Base-by-base conservation (phyloP, 2,888 invertebrate species). In the Drosophila colorata region DNA sequence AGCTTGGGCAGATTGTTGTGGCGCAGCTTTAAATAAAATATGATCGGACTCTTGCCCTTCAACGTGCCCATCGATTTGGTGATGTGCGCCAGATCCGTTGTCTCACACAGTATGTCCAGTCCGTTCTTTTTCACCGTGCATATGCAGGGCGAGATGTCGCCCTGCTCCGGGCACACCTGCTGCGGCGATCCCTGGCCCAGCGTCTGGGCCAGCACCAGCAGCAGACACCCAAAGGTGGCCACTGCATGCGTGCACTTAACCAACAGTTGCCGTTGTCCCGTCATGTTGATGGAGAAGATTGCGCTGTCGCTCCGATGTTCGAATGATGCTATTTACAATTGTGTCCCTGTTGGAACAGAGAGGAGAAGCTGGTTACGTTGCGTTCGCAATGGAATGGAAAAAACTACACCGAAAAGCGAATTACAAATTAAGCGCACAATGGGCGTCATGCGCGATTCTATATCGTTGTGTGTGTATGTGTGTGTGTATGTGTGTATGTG, bases 91-190 rank as follows among this genome's bases (percentile, higher is more conserved):
- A 95, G 94, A 90, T 97, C 96, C 55, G 97, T 97, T 86, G 95
- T 95, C 93, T 97, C 97, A 94, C 97, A 98, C 74, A 97, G 94
- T 74, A 98, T 95, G 91, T 98, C 97, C 80, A 98, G 94, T 46
- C 97, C 97, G 89, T 96, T 96, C 93, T 97, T 97, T 93, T 97
- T 97, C 78, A 97, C 96, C 80, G 95, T 95, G 92, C 97, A 98
- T 80, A 94, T 93, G 93, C 97, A 98, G 33, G 97, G 97, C 53
- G 95, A 92, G 89, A 97, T 96, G 69, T 96, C 96, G 89, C 92
- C 93, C 78, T 95, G 94, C 69, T 95, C 93, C 46, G 97, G 97
- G 92, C 97, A 97, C 91, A 95, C 95, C 92, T 96, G 96, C 71
- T 90, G 91, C 16, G 85, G 87, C 31, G 87, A 71, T 31, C 88